These are phyloP conservation scores for Manis crassicaudata DNA, from an alignment of 2,797 vertebrate genomes.

Conservation along the genomic window DNA sequence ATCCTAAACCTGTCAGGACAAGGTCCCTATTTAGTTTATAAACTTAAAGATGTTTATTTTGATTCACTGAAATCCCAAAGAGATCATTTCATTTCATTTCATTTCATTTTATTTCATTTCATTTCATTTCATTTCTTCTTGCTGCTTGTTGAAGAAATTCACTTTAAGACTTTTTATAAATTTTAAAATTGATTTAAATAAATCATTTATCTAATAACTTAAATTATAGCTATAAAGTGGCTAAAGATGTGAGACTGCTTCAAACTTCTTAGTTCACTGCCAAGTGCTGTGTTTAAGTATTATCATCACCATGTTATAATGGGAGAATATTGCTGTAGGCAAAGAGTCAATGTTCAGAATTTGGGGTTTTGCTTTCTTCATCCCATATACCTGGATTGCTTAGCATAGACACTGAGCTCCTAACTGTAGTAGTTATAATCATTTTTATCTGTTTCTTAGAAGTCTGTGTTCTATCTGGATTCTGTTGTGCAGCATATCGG, in stretches of 20 bases:
- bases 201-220: conserved; percentile 36
- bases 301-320: neutral
- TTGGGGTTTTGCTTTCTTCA: neutral
- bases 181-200: conserved; percentile 26
- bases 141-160: neutral
- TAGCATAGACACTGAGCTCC: neutral
- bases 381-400: neutral
- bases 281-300: neutral
- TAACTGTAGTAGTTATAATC: neutral
- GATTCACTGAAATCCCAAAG: conserved; percentile 32
- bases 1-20: conserved; percentile 57
- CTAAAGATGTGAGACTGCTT: neutral
- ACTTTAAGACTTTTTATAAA: conserved; percentile 26
- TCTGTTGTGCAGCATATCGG: conserved; percentile 57
- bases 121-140: conserved; percentile 46
- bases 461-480: conserved; percentile 70
- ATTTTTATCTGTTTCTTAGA: conserved; percentile 60
- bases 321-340: neutral
- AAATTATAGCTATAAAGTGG: conserved; percentile 3
- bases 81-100: conserved; percentile 41
- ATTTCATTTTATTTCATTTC: neutral
- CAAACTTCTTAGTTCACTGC: neutral
- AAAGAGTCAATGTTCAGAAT: neutral
- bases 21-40: conserved; percentile 27
- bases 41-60: conserved; percentile 40